Percentiles rank a stretch among this genome's conserved stretches.
These are phyloP conservation scores for Yponomeuta sedellus DNA, from an alignment of 2,888 invertebrate genomes.

Conservation along the genomic window DNA sequence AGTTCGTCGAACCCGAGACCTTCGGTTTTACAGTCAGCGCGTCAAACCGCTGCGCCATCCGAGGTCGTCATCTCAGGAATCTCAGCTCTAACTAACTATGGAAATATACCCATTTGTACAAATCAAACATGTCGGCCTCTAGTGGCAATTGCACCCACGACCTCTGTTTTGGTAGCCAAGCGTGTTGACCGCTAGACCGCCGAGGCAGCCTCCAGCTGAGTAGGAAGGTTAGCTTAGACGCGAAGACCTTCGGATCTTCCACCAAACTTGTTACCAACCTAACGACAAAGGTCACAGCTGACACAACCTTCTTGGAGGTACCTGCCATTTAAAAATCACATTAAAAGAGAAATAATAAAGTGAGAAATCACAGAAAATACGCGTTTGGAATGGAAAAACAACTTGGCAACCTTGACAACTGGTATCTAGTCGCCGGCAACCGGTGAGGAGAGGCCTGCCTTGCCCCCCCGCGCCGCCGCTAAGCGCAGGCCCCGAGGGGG, in stretches of 20 bases:
- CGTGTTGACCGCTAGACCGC: too few relatives aligned
- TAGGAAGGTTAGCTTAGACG: too few relatives aligned
- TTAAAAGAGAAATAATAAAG: conserved; percentile 6
- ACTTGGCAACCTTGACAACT: conserved; percentile 4
- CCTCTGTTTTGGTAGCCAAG: too few relatives aligned
- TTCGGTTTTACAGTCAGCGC: too few relatives aligned
- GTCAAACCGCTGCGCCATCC: too few relatives aligned
- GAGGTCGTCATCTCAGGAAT: too few relatives aligned
- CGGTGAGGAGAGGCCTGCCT: not conserved
- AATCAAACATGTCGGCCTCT: too few relatives aligned
- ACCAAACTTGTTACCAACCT: not conserved
- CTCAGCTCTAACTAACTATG: too few relatives aligned
- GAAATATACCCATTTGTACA: too few relatives aligned
- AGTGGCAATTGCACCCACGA: too few relatives aligned
- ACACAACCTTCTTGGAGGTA: not conserved
- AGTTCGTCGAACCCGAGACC: too few relatives aligned
- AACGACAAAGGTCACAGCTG: not conserved
- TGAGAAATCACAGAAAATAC: conserved; percentile 14
- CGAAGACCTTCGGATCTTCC: not conserved
- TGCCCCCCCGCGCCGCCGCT: not conserved
- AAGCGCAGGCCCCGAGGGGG: not conserved
- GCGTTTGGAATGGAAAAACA: conserved; percentile 13
- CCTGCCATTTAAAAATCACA: conserved; percentile 11
- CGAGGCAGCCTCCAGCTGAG: too few relatives aligned
- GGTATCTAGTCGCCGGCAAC: not conserved